Evolutionary conservation across 2,888 invertebrate species (phyloP).

Genomic region (Protonemura montana): DNA sequence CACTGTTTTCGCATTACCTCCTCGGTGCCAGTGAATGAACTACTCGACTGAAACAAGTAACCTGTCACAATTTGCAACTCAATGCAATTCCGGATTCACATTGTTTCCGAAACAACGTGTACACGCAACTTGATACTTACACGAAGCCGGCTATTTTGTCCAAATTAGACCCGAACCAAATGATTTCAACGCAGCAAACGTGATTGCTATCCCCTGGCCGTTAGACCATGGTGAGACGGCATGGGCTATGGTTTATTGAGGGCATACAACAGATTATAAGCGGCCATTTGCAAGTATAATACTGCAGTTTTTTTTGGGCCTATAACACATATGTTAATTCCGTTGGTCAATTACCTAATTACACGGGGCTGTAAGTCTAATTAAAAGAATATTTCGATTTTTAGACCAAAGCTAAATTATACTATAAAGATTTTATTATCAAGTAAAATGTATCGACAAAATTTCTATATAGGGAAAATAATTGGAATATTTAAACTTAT

Average conservation of each 20-base stretch:
- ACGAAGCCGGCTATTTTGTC: neutral
- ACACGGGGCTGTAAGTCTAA: slow-evolving; percentile 7
- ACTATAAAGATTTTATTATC: neutral
- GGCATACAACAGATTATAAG: neutral
- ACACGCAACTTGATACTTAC: neutral
- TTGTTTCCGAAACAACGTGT: neutral
- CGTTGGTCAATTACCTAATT: neutral
- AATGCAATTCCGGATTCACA: neutral
- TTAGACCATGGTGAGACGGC: neutral
- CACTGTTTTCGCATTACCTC: too few relatives aligned
- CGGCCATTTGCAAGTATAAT: neutral
- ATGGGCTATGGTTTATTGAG: neutral
- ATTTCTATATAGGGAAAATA: neutral
- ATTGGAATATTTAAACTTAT: neutral
- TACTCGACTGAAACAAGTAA: neutral
- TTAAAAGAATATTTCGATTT: neutral
- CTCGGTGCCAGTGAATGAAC: too few relatives aligned
- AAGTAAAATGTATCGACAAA: neutral
- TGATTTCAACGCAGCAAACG: neutral
- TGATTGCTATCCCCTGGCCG: neutral
- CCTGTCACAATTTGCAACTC: neutral
- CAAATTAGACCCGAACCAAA: slow-evolving; percentile 12
- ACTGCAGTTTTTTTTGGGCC: neutral
- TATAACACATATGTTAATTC: neutral
- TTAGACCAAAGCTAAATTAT: neutral